Conservation (phyloP, 2,113 vertebrate species). For the Malurus alboscapulatus region DNA sequence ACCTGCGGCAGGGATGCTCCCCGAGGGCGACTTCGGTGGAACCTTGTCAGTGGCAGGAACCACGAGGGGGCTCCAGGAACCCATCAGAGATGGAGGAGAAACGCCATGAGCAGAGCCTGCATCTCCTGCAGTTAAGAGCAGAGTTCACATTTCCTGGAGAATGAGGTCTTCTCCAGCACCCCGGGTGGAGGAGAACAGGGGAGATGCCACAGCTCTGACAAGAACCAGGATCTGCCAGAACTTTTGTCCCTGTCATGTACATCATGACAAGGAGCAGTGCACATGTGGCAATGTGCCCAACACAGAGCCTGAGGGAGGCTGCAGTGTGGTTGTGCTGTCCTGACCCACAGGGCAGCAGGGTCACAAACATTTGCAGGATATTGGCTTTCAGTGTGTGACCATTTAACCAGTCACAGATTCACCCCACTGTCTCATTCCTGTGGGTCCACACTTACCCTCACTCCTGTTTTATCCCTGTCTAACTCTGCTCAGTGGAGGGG, state of each 20-base stretch:
- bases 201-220: not conserved
- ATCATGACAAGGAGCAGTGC: not conserved
- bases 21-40: not conserved
- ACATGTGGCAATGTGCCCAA: accelerated
- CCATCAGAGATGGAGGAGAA: not conserved
- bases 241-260: not conserved
- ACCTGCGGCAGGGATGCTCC: not conserved
- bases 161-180: not conserved
- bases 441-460: not conserved
- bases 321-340: not conserved
- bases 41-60: not conserved
- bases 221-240: not conserved
- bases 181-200: not conserved
- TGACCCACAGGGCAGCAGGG: not conserved
- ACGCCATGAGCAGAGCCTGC: not conserved
- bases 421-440: not conserved
- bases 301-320: not conserved
- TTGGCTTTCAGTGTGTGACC: not conserved
- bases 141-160: not conserved
- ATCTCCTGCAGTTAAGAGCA: not conserved
- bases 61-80: slow-evolving; percentile 66
- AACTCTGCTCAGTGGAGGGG: not conserved
- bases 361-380: not conserved
- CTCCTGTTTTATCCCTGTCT: not conserved
- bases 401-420: not conserved